Evolutionary conservation across 2,888 invertebrate genomes (phyloP).

Genomic region (Drosophila mimica): DNA sequence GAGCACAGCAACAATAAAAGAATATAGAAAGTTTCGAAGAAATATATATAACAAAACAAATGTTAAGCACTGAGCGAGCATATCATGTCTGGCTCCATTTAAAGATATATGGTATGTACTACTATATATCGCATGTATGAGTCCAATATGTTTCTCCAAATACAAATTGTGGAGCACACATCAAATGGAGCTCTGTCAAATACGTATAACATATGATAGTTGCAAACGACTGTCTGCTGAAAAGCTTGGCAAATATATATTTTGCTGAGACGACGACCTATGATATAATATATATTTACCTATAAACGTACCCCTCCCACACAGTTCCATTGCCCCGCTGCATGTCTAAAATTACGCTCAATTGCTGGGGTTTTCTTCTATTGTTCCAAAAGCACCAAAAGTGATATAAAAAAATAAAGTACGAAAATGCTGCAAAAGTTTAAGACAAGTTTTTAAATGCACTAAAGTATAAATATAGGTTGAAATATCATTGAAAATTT

Average conservation of each 20-base stretch:
- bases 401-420: constrained; percentile 11
- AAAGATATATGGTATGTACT: constrained; percentile 15
- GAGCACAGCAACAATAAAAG: constrained; percentile 1
- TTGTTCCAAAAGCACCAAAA: constrained; percentile 23
- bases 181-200: constrained; percentile 44
- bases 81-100: constrained; percentile 46
- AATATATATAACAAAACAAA: constrained; percentile 6
- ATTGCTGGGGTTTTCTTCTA: constrained; percentile 23
- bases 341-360: constrained; percentile 67
- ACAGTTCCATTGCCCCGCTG: constrained; percentile 8
- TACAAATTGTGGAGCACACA: constrained; percentile 46
- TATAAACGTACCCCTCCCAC: constrained; percentile 2
- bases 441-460: constrained; percentile 9
- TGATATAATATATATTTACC: constrained; percentile 2
- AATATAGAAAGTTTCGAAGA: constrained; percentile 11
- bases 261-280: constrained; percentile 15
- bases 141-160: constrained; percentile 58
- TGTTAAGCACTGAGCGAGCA: constrained; percentile 7
- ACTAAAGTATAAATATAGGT: background rate
- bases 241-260: constrained; percentile 57
- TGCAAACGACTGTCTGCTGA: constrained; percentile 54
- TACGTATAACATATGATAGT: constrained; percentile 59
- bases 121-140: constrained; percentile 48
- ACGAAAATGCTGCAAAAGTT: background rate
- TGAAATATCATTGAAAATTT: background rate